Evolutionary conservation across 2,113 vertebrate species (phyloP).

Genomic region (Colistium nudipinnis): DNA sequence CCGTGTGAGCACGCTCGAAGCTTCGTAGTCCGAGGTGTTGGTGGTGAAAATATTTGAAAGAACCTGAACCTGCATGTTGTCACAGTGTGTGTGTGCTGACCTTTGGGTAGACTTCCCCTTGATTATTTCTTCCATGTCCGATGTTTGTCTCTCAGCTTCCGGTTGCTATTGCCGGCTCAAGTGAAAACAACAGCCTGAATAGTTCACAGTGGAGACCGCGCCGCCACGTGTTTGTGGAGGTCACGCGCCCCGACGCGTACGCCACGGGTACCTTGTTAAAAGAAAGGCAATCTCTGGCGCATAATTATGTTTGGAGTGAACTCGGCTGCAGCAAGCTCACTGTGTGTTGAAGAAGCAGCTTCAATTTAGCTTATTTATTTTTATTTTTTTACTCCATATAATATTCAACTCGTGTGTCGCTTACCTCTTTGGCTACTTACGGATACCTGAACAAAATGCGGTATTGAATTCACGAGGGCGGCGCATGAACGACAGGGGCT

Average conservation of each 20-base stretch:
- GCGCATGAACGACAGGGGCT: too few relatives aligned
- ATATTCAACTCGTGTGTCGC: neutral
- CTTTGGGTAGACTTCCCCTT: neutral
- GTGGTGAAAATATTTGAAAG: conserved; percentile 15
- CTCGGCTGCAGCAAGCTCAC: neutral
- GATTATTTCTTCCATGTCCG: neutral
- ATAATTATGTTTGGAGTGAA: neutral
- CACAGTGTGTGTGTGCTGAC: neutral
- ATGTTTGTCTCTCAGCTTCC: neutral
- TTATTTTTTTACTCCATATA: neutral
- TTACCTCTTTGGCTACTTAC: neutral
- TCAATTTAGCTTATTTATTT: neutral
- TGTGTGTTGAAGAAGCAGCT: neutral
- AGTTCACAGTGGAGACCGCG: neutral
- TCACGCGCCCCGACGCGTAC: neutral
- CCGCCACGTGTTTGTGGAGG: neutral
- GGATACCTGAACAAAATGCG: neutral
- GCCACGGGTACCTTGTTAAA: neutral
- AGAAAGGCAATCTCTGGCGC: neutral
- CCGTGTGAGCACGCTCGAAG: neutral
- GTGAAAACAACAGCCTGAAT: neutral
- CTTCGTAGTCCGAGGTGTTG: neutral
- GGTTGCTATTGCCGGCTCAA: neutral
- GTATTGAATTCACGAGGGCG: too few relatives aligned
- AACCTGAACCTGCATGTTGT: neutral